Base-by-base conservation (phyloP, 2,888 invertebrate genomes). In the Ectobius pallidus region DNA sequence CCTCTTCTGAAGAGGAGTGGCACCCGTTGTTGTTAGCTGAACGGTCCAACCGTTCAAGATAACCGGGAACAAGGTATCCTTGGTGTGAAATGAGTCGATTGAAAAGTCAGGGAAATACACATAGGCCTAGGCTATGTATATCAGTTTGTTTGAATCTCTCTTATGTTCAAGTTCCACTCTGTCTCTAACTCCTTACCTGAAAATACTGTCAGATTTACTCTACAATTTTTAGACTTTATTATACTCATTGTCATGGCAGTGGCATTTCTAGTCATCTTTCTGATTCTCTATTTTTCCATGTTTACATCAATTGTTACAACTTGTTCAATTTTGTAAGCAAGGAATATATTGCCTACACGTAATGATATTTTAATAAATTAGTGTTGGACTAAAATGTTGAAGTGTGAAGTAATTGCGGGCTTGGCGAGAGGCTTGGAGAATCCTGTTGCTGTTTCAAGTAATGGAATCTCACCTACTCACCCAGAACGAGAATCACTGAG, bases 281-380 rank as follows among this genome's bases (percentile, higher is more conserved):
- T 75, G 70, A 71, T 71, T 73, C 73, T 71, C 75, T 74, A 74
- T 75, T 74, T 75, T 75, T 75, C 75, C 75, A 73, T 75, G 75
- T 75, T 75, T 75, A 75, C 75, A 75, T 75, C 69, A 75, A 75
- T 75, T 75, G 74, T 74, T 75, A 74, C 74, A 70, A 71, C 69
- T 63, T 75, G 73, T 71, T 74, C 73, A 75, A 73, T 75, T 74
- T 75, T 75, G 75, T 75, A 75, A 73, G 73, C 74, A 74, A 74
- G 74, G 74, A 73, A 74, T 74, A 74, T 75, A 75, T 73, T 74
- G 71, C 74, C 74, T 75, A 74, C 74, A 74, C 74, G 71, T 75
- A 75, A 75, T 75, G 70, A 75, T 75, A 75, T 75, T 75, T 75
- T 75, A 75, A 75, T 75, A 74, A 75, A 75, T 75, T 75, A 74